phyloP scores from a whole-genome alignment of 1,140 invertebrate genomes.

The Lepidotrigona ventralis region DNA sequence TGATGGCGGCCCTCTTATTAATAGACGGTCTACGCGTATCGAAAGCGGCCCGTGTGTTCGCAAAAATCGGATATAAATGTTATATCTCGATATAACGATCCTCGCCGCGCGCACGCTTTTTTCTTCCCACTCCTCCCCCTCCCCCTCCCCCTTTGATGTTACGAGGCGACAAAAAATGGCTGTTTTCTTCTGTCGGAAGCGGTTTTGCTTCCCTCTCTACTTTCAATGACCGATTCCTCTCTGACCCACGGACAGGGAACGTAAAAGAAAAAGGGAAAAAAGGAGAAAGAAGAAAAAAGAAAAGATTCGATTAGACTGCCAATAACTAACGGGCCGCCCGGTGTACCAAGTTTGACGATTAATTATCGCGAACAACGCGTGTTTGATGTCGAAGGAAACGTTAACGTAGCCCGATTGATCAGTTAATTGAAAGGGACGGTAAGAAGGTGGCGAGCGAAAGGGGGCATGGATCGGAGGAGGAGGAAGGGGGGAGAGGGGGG shows the following conservation, averaged over 20 bases:
- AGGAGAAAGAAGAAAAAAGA: neutral
- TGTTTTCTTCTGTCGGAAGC: slow-evolving; percentile 8
- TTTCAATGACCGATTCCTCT: slow-evolving; percentile 52
- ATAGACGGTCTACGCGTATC: neutral
- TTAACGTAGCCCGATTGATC: slow-evolving; percentile 74
- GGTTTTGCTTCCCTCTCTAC: neutral
- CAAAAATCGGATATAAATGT: neutral
- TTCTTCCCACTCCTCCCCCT: neutral
- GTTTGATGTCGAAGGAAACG: slow-evolving; percentile 75
- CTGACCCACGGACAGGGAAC: neutral
- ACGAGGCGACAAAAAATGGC: slow-evolving; percentile 59
- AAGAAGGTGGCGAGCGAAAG: slow-evolving; percentile 60
- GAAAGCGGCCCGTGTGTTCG: neutral
- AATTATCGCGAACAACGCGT: slow-evolving; percentile 77
- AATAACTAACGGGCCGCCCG: slow-evolving; percentile 53
- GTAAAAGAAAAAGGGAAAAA: too few relatives aligned
- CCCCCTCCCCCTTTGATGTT: slow-evolving; percentile 44
- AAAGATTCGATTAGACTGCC: slow-evolving; percentile 64
- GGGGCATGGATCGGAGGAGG: slow-evolving; percentile 43
- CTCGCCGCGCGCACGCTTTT: slow-evolving; percentile 27
- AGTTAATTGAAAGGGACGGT: slow-evolving; percentile 78
- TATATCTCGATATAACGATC: neutral
- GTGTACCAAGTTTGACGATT: slow-evolving; percentile 68
- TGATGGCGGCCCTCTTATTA: slow-evolving; percentile 8
- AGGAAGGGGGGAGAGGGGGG: slow-evolving; percentile 20